Evolutionary conservation across 92 coral and sea anemone species (phyloP).

Genomic region (Epizoanthus illoricatus): DNA sequence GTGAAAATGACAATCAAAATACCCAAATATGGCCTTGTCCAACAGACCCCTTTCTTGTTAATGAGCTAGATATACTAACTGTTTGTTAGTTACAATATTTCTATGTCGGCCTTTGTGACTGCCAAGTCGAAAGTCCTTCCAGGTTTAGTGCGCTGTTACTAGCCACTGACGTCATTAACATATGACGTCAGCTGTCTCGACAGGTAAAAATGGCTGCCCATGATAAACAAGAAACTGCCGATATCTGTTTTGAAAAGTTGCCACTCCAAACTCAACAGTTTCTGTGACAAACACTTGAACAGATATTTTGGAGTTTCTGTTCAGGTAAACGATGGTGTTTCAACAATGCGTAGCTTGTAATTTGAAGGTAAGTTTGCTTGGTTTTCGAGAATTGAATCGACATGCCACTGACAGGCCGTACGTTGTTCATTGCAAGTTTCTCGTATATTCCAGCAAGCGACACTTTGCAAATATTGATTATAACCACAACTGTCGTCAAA

Average conservation of each 20-base stretch:
- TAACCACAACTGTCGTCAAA: too few relatives aligned
- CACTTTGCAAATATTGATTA: too few relatives aligned
- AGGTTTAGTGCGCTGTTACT: background rate
- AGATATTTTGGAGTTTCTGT: background rate
- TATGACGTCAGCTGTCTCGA: constrained; percentile 34
- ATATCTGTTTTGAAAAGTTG: background rate
- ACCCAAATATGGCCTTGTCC: too few relatives aligned
- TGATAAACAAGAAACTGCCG: constrained; percentile 1
- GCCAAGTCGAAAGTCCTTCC: too few relatives aligned
- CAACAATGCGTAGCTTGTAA: constrained; percentile 62
- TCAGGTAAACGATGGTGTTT: constrained; percentile 42
- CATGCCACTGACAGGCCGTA: background rate
- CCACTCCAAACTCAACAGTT: background rate
- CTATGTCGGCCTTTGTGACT: too few relatives aligned
- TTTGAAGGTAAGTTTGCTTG: constrained; percentile 41
- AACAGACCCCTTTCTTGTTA: too few relatives aligned
- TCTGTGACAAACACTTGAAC: background rate
- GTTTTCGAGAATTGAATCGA: background rate
- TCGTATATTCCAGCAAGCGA: constrained; percentile 10
- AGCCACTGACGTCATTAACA: constrained; percentile 19
- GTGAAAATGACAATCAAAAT: too few relatives aligned
- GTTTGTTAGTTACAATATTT: too few relatives aligned
- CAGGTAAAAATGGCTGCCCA: constrained; percentile 27
- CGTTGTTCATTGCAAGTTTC: background rate
- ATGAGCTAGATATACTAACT: too few relatives aligned